These are phyloP conservation scores for Blennius ocellaris DNA, from an alignment of 2,113 vertebrate species.

Conservation along the genomic window DNA sequence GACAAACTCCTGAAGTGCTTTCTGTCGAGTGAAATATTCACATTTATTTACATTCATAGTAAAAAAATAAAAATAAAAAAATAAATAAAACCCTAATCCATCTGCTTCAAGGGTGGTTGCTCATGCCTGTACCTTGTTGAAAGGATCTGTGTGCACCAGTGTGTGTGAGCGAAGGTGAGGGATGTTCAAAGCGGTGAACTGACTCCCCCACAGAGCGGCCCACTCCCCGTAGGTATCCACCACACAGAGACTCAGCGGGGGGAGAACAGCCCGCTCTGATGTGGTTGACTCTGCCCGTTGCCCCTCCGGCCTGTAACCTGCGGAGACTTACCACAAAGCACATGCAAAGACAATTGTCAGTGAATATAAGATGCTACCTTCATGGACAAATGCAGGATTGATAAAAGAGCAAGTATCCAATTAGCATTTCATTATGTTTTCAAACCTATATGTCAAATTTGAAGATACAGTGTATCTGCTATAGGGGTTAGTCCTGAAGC, in stretches of 20 bases:
- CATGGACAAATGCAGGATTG: no score
- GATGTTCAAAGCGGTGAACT: conserved; percentile 83
- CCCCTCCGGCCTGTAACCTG: conserved; percentile 38
- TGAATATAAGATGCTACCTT: no score
- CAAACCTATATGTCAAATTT: no score
- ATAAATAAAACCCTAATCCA: not conserved
- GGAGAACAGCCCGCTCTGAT: not conserved
- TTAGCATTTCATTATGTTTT: no score
- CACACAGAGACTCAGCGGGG: conserved; percentile 67
- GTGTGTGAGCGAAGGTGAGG: conserved; percentile 85
- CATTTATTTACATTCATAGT: not conserved
- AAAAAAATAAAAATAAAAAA: no score
- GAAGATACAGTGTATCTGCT: no score
- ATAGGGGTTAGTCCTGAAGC: no score
- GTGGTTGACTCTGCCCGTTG: not conserved
- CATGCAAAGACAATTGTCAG: no score
- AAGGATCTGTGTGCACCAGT: conserved; percentile 83
- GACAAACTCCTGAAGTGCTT: conserved; percentile 81
- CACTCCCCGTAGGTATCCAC: conserved; percentile 84
- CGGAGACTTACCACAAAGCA: conserved; percentile 3
- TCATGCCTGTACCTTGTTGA: conserved; percentile 76
- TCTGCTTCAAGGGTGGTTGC: not conserved
- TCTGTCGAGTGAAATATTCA: conserved; percentile 63
- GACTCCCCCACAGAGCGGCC: conserved; percentile 81
- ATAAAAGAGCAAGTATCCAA: no score